These are phyloP conservation scores for Eulimnadia texana DNA, from an alignment of 1,140 invertebrate genomes.

Conservation along the genomic window DNA sequence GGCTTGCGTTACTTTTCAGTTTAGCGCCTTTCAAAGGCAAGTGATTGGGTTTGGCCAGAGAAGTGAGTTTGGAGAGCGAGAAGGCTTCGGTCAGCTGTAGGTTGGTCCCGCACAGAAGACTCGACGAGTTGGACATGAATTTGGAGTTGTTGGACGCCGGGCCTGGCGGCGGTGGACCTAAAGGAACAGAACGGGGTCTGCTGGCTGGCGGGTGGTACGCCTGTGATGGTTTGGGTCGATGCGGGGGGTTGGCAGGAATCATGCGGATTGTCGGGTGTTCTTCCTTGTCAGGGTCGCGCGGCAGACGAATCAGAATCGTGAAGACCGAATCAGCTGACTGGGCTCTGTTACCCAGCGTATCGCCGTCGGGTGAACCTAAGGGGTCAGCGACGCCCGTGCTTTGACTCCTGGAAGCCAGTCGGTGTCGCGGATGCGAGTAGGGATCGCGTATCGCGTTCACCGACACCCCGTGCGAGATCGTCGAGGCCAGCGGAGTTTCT, in stretches of 20 bases:
- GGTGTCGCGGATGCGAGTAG: slow-evolving; percentile 9
- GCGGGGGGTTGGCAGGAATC: slow-evolving; percentile 45
- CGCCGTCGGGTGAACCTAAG: not conserved
- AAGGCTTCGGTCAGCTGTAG: slow-evolving; percentile 10
- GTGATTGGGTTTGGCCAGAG: slow-evolving; percentile 23
- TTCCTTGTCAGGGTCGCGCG: slow-evolving; percentile 32
- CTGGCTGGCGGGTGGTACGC: not conserved
- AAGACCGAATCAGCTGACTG: slow-evolving; percentile 43
- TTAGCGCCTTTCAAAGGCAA: slow-evolving; percentile 8
- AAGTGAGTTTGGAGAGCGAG: slow-evolving; percentile 8
- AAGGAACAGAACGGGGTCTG: not conserved
- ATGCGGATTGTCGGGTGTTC: slow-evolving; percentile 62
- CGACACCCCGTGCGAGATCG: slow-evolving; percentile 66
- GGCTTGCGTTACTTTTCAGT: slow-evolving; percentile 13
- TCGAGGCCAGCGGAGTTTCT: slow-evolving; percentile 62
- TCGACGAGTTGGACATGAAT: slow-evolving; percentile 23
- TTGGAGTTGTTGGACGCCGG: not conserved
- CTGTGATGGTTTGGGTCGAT: not conserved
- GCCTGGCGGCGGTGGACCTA: not conserved
- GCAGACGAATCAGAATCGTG: slow-evolving; percentile 79
- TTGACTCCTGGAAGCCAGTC: not conserved
- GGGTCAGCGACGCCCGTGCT: slow-evolving; percentile 17
- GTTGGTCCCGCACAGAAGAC: slow-evolving; percentile 21
- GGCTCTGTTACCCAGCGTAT: slow-evolving; percentile 23
- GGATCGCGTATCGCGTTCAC: slow-evolving; percentile 54